Percentiles rank a stretch among this genome's conserved stretches.
Conservation (phyloP, 1,140 invertebrate genomes). For the Mactra quadrangularis region DNA sequence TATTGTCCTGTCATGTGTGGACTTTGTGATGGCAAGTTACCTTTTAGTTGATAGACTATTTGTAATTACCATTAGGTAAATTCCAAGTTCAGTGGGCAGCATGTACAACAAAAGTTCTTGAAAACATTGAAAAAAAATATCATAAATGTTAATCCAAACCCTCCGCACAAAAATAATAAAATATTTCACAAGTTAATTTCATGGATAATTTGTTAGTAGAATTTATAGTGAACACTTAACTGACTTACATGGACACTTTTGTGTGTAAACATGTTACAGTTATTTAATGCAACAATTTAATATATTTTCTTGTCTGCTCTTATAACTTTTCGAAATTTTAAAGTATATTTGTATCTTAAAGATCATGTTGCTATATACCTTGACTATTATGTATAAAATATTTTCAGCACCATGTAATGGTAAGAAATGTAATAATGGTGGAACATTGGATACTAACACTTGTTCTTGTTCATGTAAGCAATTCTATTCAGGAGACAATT, state of each 20-base stretch:
- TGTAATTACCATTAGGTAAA: background rate
- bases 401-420: slow-evolving; percentile 67
- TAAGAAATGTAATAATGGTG: slow-evolving; percentile 69
- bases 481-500: slow-evolving; percentile 59
- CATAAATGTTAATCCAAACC: background rate
- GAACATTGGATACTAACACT: slow-evolving; percentile 62
- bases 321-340: no score
- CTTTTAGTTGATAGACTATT: background rate
- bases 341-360: no score
- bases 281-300: no score
- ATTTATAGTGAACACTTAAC: no score
- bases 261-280: no score
- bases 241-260: no score
- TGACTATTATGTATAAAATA: no score
- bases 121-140: background rate
- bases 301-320: no score
- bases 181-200: no score
- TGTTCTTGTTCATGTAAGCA: slow-evolving; percentile 26
- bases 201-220: no score
- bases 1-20: slow-evolving; percentile 79
- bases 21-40: slow-evolving; percentile 70
- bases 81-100: background rate
- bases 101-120: background rate
- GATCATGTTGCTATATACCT: no score
- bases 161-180: no score